These are phyloP conservation scores for Campylomormyrus tamandua DNA, from an alignment of 2,113 vertebrate species.

Conservation along the genomic window DNA sequence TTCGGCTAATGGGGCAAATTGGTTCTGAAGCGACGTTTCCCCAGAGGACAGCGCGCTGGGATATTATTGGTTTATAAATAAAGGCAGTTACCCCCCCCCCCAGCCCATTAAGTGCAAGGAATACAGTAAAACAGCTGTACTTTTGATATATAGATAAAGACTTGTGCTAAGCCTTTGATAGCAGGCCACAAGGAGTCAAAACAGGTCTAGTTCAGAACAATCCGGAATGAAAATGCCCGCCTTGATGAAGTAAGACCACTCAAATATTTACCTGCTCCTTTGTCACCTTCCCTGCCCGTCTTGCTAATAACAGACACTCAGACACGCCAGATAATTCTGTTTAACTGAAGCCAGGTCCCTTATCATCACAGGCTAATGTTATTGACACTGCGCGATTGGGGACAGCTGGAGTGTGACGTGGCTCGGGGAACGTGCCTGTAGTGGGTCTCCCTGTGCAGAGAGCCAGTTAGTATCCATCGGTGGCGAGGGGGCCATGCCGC, in stretches of 20 bases:
- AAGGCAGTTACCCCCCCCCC: background rate
- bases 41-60: background rate
- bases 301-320: background rate
- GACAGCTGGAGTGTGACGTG: background rate
- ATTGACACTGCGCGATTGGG: background rate
- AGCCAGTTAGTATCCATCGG: background rate
- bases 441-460: background rate
- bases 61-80: background rate
- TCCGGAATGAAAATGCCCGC: background rate
- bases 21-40: background rate
- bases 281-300: background rate
- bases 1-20: background rate
- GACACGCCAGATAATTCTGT: background rate
- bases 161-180: background rate
- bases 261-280: background rate
- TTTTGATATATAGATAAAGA: background rate
- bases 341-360: background rate
- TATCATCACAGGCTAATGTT: background rate
- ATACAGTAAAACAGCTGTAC: background rate
- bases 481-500: background rate
- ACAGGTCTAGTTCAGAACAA: background rate
- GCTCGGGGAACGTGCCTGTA: background rate
- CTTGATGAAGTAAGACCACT: too few relatives aligned
- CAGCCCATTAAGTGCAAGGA: background rate
- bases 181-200: background rate